Percentiles rank a stretch among this genome's conserved stretches.
These are phyloP conservation scores for Centroberyx gerrardi DNA, from an alignment of 2,797 vertebrate species.

Conservation along the genomic window DNA sequence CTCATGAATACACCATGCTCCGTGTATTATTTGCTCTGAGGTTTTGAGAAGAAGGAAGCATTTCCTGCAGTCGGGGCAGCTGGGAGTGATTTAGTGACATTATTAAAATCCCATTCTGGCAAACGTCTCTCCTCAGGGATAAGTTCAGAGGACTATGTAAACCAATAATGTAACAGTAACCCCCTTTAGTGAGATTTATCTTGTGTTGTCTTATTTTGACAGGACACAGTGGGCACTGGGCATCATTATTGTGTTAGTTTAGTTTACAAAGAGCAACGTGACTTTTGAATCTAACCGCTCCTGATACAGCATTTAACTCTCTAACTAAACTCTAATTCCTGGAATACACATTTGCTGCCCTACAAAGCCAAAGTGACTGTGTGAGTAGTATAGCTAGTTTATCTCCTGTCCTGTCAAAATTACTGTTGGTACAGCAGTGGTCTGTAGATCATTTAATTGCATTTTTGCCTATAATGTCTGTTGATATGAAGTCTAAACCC, in stretches of 20 bases:
- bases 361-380: no score
- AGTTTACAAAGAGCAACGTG: constrained; percentile 38
- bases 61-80: constrained; percentile 85
- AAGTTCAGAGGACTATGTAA: constrained; percentile 84
- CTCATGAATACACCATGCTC: constrained; percentile 78
- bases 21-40: constrained; percentile 84
- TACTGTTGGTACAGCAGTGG: neutral
- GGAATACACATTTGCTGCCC: no score
- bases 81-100: constrained; percentile 88
- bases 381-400: no score
- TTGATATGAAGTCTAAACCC: neutral
- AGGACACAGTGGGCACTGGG: constrained; percentile 47
- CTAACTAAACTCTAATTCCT: neutral
- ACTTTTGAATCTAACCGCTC: constrained; percentile 32
- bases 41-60: constrained; percentile 81
- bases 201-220: constrained; percentile 74
- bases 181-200: constrained; percentile 74
- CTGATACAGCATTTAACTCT: constrained; percentile 15
- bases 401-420: no score
- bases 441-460: neutral
- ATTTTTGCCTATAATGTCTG: neutral
- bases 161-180: constrained; percentile 85
- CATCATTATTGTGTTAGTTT: constrained; percentile 58
- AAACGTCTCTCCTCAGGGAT: constrained; percentile 82
- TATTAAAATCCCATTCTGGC: constrained; percentile 84